Evolutionary conservation across 2,888 invertebrate species (phyloP), one percentile per base, ranked within the genome.

Genomic region (Eugnorisma glareosa): DNA sequence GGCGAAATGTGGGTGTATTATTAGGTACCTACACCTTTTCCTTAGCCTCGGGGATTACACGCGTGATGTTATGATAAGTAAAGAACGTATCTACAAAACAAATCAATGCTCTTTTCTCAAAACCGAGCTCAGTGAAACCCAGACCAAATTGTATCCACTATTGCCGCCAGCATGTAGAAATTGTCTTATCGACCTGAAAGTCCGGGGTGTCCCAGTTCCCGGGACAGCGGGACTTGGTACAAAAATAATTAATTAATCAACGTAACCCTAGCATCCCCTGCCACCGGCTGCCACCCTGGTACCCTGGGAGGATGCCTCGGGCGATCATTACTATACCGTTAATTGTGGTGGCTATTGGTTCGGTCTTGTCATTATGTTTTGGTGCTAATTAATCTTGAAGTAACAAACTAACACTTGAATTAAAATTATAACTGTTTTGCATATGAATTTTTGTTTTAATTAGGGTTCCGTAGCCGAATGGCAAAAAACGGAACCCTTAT

Each of bases 201-300:
- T 75, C 82, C 77, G 79, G 82, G 82, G 75, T 89, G 88, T 86
- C 91, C 92, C 90, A 90, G 88, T 93, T 92, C 85, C 86, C 87
- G 89, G 90, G 72, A 45, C 63, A 35, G 24, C 31, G 24, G 86
- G 89, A 90, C 89, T 91, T 92, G 91, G 92, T 91, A 93, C 94
- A 94, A 95, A 95, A 95, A 95, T 94, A 94, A 96, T 95, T 95
- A 95, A 95, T 95, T 95, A 95, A 95, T 93, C 92, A 93, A 91
- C 91, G 91, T 90, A 90, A 89, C 90, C 91, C 90, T 87, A 76
- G 66, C 84, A 75, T 61, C 81, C 83, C 83, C 51, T 77, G 70
- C 75, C 64, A 72, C 48, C 48, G 71, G 24, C 69, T 59, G 54
- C 73, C 75, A 45, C 57, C 21, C n/a, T 74, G 81, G 85, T 82